These are phyloP conservation scores for Anthonomus grandis DNA, from an alignment of 1,140 invertebrate genomes.

Conservation along the genomic window DNA sequence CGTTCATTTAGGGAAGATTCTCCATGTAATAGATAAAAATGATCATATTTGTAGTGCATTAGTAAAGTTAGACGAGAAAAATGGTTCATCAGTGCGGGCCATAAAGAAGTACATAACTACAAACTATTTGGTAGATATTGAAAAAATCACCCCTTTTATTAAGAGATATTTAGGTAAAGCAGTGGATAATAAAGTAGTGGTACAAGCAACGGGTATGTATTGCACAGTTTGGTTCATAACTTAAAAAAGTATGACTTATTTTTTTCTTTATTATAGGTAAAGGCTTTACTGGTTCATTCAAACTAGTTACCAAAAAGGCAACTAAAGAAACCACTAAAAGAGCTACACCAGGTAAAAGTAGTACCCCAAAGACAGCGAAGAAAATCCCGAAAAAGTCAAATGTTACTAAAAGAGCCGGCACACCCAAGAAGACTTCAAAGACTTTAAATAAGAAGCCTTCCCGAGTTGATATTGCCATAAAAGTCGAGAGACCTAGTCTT, in stretches of 20 bases:
- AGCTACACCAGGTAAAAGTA: no score
- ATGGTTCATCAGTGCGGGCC: not conserved
- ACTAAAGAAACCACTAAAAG: not conserved
- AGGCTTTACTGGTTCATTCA: not conserved
- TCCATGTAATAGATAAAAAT: no score
- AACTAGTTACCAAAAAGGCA: no score
- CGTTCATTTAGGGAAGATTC: no score
- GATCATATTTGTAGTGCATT: no score
- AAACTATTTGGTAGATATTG: not conserved
- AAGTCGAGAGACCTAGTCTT: no score
- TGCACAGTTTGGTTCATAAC: not conserved
- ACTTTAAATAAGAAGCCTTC: no score
- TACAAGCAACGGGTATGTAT: constrained; percentile 7
- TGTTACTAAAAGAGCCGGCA: no score
- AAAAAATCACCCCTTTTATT: not conserved
- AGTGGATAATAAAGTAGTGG: not conserved
- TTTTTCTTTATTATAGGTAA: not conserved
- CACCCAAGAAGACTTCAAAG: no score
- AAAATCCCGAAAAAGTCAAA: no score
- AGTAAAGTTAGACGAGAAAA: not conserved
- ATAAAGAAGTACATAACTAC: not conserved
- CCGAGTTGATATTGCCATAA: no score
- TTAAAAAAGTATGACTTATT: not conserved
- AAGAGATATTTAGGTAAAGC: constrained; percentile 1
- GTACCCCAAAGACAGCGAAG: no score